Percentiles rank a stretch among this genome's conserved stretches.
Conservation (phyloP, 2,888 invertebrate species). For the Cartodere bifasciata region DNA sequence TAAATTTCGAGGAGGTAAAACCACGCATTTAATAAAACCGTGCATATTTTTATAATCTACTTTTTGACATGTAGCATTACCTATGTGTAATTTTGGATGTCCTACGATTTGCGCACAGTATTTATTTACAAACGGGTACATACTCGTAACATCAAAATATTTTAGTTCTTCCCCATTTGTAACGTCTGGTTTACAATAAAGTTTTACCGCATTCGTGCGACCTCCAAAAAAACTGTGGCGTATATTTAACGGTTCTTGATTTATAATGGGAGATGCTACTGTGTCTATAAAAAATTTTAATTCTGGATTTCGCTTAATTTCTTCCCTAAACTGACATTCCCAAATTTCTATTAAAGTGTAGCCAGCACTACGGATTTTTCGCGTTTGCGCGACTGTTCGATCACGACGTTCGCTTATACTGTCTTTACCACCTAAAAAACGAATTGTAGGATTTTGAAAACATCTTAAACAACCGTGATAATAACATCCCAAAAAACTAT, state of each 20-base stretch:
- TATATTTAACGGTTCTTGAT: conserved; percentile 6
- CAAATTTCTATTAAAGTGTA: conserved; percentile 10
- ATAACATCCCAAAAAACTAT: conserved; percentile 8
- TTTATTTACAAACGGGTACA: conserved; percentile 13
- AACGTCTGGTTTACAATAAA: conserved; percentile 4
- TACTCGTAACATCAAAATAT: conserved; percentile 12
- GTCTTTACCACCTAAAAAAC: background rate
- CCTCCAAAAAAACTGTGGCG: conserved; percentile 12
- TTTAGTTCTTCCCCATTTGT: conserved; percentile 9
- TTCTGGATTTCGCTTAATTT: background rate
- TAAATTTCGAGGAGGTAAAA: conserved; percentile 8
- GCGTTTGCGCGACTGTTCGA: conserved; percentile 4
- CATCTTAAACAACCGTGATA: conserved; percentile 8
- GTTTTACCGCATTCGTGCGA: conserved; percentile 6
- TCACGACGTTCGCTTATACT: conserved; percentile 5
- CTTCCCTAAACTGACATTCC: conserved; percentile 11
- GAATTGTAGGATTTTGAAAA: conserved; percentile 2
- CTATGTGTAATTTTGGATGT: conserved; percentile 10
- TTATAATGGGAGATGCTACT: background rate
- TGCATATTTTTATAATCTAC: background rate
- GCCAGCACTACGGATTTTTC: conserved; percentile 4
- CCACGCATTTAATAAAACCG: conserved; percentile 3
- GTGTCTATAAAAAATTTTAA: background rate
- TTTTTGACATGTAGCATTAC: conserved; percentile 6
- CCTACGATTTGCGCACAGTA: conserved; percentile 11